These are phyloP conservation scores for Phrynosoma platyrhinos DNA, from an alignment of 2,113 vertebrate genomes.

Conservation along the genomic window DNA sequence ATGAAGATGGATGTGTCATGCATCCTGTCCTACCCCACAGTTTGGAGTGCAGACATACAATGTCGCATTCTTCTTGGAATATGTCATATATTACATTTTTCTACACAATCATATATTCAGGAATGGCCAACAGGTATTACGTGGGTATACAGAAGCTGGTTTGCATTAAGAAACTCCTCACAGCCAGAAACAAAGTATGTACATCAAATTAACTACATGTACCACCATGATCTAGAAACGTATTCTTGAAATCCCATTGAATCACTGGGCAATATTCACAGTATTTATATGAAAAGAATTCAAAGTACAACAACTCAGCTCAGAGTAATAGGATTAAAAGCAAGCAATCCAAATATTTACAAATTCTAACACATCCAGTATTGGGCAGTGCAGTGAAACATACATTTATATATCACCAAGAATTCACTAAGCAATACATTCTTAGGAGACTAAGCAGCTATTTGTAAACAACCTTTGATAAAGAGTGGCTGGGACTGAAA, in stretches of 20 bases:
- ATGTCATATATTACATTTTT: not conserved
- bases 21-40: too few relatives aligned
- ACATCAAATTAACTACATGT: not conserved
- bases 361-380: accelerated
- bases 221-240: not conserved
- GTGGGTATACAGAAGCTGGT: too few relatives aligned
- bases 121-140: not conserved
- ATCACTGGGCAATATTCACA: not conserved
- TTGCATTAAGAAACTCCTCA: not conserved
- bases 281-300: not conserved
- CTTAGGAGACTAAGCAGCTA: not conserved
- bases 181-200: not conserved
- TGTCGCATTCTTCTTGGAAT: not conserved
- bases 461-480: not conserved
- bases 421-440: not conserved
- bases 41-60: too few relatives aligned
- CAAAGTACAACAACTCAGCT: not conserved
- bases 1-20: too few relatives aligned
- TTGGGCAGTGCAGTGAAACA: not conserved
- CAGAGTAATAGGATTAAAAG: not conserved
- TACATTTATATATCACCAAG: accelerated
- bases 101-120: not conserved
- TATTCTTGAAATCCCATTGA: not conserved
- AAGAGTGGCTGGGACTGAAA: not conserved
- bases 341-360: not conserved